Evolutionary conservation across 2,113 vertebrate genomes (phyloP).

Genomic region (Zonotrichia leucophrys): DNA sequence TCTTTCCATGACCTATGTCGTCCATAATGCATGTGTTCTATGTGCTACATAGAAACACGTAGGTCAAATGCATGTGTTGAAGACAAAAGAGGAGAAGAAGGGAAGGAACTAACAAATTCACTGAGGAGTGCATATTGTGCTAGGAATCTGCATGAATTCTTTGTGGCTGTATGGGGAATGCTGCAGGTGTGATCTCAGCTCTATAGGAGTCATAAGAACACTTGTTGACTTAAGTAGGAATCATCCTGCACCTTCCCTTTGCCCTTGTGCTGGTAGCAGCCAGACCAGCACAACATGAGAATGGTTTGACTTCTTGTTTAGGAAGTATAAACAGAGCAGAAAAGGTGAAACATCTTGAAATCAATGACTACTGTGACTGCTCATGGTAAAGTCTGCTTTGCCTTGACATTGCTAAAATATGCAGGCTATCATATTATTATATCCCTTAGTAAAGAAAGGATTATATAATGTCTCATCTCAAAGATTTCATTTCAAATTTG

Average conservation of each 20-base stretch:
- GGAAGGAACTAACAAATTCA: background rate
- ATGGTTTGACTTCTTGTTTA: background rate
- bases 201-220: background rate
- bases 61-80: background rate
- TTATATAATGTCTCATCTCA: background rate
- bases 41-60: background rate
- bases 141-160: background rate
- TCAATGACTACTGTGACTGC: background rate
- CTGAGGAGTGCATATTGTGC: background rate
- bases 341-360: background rate
- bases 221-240: background rate
- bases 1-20: background rate
- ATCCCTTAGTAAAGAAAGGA: background rate
- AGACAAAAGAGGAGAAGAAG: background rate
- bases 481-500: background rate
- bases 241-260: background rate
- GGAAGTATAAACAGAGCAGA: background rate
- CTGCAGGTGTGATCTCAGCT: background rate
- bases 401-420: background rate
- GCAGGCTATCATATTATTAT: background rate
- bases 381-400: background rate
- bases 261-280: background rate
- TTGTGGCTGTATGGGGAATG: background rate
- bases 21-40: conserved; percentile 38
- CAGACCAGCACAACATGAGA: background rate